Base-by-base conservation (phyloP, 2,113 vertebrate genomes). In the Crotophaga sulcirostris region DNA sequence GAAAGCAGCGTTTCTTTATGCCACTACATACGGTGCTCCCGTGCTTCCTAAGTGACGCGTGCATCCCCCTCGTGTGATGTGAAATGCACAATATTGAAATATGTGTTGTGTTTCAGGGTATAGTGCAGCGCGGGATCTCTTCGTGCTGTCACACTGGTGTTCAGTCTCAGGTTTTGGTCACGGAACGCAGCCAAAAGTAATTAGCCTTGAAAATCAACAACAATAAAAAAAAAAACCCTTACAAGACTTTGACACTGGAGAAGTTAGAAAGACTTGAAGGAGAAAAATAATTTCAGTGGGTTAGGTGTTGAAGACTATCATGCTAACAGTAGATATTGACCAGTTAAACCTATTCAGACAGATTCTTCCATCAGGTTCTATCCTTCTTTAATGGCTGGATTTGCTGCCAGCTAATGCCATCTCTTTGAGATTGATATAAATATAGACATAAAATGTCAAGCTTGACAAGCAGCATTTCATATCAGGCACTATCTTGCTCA, bases 381-480 rank as follows among this genome's bases (percentile, higher is more conserved):
- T 84, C 63, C 73, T 84, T 84, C 77, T 87, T 81, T 93, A 89
- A 84, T 84, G 59, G 68, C 77, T 87, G 64, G 67, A 91, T 95
- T 94, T 94, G 77, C 84, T 91, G 84, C 81, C 73, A 87, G 81
- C 45, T 87, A 91, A 70, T 73, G 87, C 77, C 36, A 31, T 73
- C 81, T 94, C 87, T 73, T 81, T 59, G 78, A 84, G 69, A 70
- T 14, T 64, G 77, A 74, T 94, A 89, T 60, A 95, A 93, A 89
- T 91, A 58, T 44, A 94, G 77, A 84, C 42, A 76, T 84, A 73
- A 87, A 95, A 91, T 91, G 77, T 93, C 81, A 89, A 62, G 45
- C 55, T 84, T 93, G 92, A 84, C 87, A 94, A 87, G 77, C 5
- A 84, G 59, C 84, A 66, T 87, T 96, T 95, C 68, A 36, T 59